Base-by-base conservation (phyloP, 2,888 invertebrate genomes). In the Liodrosophila aerea region DNA sequence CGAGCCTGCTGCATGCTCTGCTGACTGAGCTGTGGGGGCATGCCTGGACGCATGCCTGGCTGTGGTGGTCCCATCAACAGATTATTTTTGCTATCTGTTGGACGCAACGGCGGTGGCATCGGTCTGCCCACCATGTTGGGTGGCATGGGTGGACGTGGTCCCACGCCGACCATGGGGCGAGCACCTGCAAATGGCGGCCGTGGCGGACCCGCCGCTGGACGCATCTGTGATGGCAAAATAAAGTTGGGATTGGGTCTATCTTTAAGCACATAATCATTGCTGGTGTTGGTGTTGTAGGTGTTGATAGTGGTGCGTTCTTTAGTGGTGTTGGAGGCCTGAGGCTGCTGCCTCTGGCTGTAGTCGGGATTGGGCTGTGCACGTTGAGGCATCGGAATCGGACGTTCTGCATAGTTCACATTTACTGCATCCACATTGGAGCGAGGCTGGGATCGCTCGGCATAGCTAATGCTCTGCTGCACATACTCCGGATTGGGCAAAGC, bases 81-180 rank as follows among this genome's bases (percentile, higher is more conserved):
- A 51, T 88, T 90, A 52, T 86, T 88, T 61, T 91, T 89, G 81
- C 92, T 92, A 76, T 92, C 92, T 44, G 89, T 82, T 46, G 91
- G 84, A 13, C 89, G 87, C 61, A 92, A 53, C 2, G 82, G 87
- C 8, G 91, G 91, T 18, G 85, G 87, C 71, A 81, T 77, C n/a
- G 77, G 73, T 11, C 67, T 76, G 16, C 56, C 66, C 11, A 45
- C 67, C 86, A 86, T 86, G 15, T 83, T 84, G 73, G 88, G 76
- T 8, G 85, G 86, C 75, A 87, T 85, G 16, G 87, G 86, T 11
- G 87, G 88, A 18, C 87, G 84, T 22, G 83, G 87, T 34, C 84
- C 89, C 67, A 83, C 81, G 1, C 83, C 84, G 4, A 82, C 78
- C 85, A 80, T 80, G 2, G 78, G 78, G 4, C 78, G 62, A 1